These are phyloP conservation scores for Lamellibrachia satsuma DNA, from an alignment of 2,888 invertebrate genomes.

Conservation along the genomic window DNA sequence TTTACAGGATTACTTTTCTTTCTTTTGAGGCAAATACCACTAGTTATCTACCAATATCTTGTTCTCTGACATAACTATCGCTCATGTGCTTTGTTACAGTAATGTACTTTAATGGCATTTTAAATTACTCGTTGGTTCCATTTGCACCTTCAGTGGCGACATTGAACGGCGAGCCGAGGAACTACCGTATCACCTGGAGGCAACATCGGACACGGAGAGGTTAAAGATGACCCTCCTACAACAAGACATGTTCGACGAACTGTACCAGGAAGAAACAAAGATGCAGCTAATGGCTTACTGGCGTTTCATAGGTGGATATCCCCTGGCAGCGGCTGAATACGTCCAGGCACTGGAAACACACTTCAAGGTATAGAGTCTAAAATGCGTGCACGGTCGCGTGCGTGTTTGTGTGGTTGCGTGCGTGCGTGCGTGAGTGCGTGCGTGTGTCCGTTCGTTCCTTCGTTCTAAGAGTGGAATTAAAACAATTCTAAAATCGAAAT, in stretches of 20 bases:
- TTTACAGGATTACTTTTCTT: background rate
- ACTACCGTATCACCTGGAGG: constrained; percentile 45
- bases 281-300: constrained; percentile 47
- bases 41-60: too few species aligned
- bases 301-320: constrained; percentile 46
- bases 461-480: background rate
- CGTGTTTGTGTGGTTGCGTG: too few species aligned
- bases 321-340: constrained; percentile 40
- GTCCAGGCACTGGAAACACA: constrained; percentile 34
- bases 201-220: constrained; percentile 37
- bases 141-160: constrained; percentile 37
- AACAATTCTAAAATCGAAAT: too few species aligned
- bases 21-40: too few species aligned
- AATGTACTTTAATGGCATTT: background rate
- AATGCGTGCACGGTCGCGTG: background rate
- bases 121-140: too few species aligned
- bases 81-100: background rate
- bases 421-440: background rate
- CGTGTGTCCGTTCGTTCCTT: background rate
- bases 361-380: constrained; percentile 31
- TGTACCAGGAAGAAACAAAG: constrained; percentile 43
- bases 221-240: constrained; percentile 40
- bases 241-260: constrained; percentile 41
- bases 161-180: constrained; percentile 46
- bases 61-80: too few species aligned